A percentile compares a stretch with the other conserved stretches of the same genome.
Conservation (phyloP, 2,888 invertebrate species). For the Eristalis arbustorum region DNA sequence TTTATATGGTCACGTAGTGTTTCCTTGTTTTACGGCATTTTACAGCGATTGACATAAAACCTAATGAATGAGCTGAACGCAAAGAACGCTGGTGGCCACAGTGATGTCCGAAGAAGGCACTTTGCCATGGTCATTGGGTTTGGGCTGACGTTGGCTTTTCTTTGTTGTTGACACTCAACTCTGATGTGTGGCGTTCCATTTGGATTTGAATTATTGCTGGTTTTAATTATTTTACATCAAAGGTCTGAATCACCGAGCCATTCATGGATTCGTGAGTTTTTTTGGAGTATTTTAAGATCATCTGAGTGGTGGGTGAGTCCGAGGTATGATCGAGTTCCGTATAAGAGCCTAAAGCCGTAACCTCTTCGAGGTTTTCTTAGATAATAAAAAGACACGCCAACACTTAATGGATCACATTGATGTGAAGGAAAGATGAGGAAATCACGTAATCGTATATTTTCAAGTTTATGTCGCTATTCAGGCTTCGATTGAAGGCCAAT, state of each 20-base stretch:
- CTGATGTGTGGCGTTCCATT: not conserved
- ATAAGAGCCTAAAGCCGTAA: no score
- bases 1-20: constrained; percentile 16
- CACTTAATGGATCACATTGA: no score
- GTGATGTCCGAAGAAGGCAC: not conserved
- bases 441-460: no score
- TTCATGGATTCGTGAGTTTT: no score
- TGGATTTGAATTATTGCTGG: not conserved
- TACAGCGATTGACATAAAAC: constrained; percentile 16
- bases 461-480: no score
- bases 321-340: not conserved
- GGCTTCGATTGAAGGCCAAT: no score
- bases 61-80: constrained; percentile 4
- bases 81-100: not conserved
- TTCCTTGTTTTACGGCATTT: not conserved
- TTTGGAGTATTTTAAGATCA: no score
- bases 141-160: not conserved
- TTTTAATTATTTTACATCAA: not conserved
- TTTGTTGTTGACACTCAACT: not conserved
- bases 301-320: not conserved
- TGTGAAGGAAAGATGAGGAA: no score
- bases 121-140: not conserved
- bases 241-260: not conserved
- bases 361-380: no score
- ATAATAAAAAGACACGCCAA: no score